These are phyloP conservation scores for Drosophila eugracilis DNA, from an alignment of 1,140 invertebrate genomes.

Conservation along the genomic window DNA sequence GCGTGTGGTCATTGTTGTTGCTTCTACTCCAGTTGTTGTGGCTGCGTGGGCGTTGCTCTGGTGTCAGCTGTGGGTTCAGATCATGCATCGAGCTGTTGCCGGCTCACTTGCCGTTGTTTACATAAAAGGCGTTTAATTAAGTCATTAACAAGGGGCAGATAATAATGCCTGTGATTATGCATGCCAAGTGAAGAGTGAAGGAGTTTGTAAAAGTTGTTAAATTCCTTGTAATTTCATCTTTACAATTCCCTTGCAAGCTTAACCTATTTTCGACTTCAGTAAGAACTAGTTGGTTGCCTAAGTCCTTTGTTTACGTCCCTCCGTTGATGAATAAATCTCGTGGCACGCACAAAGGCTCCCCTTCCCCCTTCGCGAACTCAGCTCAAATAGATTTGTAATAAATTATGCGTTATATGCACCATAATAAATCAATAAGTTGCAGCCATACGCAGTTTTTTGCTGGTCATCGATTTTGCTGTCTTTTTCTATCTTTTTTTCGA, in stretches of 20 bases:
- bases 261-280: not conserved
- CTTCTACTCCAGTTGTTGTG: slow-evolving; percentile 16
- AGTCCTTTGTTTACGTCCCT: slow-evolving; percentile 64
- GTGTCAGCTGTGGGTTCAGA: slow-evolving; percentile 53
- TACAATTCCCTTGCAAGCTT: too few relatives aligned
- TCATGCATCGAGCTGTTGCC: slow-evolving; percentile 56
- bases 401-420: slow-evolving; percentile 60
- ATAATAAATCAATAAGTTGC: slow-evolving; percentile 75
- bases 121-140: slow-evolving; percentile 73
- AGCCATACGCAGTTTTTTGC: slow-evolving; percentile 64
- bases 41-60: slow-evolving; percentile 64
- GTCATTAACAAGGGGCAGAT: slow-evolving; percentile 66
- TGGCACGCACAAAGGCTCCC: slow-evolving; percentile 38
- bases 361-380: slow-evolving; percentile 1
- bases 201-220: slow-evolving; percentile 1
- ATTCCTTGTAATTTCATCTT: too few relatives aligned
- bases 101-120: slow-evolving; percentile 46
- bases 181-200: slow-evolving; percentile 4
- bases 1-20: slow-evolving; percentile 49
- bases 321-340: slow-evolving; percentile 49
- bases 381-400: slow-evolving; percentile 76
- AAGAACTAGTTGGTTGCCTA: slow-evolving; percentile 54
- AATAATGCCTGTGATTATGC: slow-evolving; percentile 24
- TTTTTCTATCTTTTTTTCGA: slow-evolving; percentile 22
- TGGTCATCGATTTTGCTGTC: slow-evolving; percentile 22